Conservation (phyloP, 2,113 vertebrate genomes). For the Dasyprocta punctata region DNA sequence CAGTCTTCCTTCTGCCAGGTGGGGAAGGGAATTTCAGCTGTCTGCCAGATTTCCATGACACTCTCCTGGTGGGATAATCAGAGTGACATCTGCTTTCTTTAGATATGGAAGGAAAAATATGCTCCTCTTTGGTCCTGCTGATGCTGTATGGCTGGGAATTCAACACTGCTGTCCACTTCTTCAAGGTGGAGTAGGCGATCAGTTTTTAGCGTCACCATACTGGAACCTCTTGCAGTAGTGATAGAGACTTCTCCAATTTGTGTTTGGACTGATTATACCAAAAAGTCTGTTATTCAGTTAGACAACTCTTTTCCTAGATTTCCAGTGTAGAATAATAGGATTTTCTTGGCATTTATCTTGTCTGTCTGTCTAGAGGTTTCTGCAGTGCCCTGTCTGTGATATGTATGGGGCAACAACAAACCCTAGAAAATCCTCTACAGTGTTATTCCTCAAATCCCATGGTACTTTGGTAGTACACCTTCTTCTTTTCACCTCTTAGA, state of each 20-base stretch:
- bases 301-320: background rate
- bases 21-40: background rate
- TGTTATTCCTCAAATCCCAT: background rate
- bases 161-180: background rate
- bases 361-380: background rate
- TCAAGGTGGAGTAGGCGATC: background rate
- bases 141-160: background rate
- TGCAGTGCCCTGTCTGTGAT: background rate
- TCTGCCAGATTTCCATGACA: background rate
- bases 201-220: background rate
- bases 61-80: background rate
- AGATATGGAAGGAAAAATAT: background rate
- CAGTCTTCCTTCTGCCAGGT: background rate
- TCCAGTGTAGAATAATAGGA: background rate
- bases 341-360: constrained; percentile 13
- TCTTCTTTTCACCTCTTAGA: background rate
- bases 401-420: background rate
- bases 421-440: background rate
- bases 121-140: background rate
- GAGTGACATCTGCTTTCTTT: background rate
- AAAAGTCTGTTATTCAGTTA: background rate
- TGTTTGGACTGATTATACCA: background rate
- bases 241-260: background rate
- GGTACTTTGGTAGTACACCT: background rate
- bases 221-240: background rate